Conservation (phyloP, 2,888 invertebrate species). For the Netelia inedita region DNA sequence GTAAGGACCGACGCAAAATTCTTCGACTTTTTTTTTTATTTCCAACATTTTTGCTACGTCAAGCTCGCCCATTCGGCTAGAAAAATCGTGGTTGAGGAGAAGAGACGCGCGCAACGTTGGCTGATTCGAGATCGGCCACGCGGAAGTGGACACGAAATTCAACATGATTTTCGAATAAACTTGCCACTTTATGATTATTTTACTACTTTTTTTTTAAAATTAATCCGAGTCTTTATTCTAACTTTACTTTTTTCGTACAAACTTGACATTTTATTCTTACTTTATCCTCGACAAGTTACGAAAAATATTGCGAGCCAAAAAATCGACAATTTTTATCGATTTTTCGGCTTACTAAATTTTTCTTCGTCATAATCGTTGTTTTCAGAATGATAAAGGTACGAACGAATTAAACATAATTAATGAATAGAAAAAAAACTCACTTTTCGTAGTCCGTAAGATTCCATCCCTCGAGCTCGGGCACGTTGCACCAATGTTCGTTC, state of each 20-base stretch:
- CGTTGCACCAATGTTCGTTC: conserved; percentile 82
- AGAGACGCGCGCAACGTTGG: background rate
- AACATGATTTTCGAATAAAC: background rate
- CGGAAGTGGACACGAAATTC: background rate
- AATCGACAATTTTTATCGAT: too few relatives aligned
- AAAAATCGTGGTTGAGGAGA: background rate
- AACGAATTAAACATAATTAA: background rate
- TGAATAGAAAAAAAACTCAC: conserved; percentile 74
- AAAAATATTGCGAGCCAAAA: too few relatives aligned
- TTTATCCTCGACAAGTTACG: too few relatives aligned
- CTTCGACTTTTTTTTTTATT: conserved; percentile 13
- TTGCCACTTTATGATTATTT: background rate
- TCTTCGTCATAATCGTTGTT: too few relatives aligned
- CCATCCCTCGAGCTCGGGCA: conserved; percentile 78
- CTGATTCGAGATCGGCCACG: background rate
- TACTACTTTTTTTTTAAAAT: background rate
- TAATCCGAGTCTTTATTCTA: too few relatives aligned
- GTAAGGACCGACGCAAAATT: background rate
- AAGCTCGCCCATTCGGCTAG: background rate
- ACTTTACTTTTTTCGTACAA: too few relatives aligned
- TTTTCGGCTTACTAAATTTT: too few relatives aligned
- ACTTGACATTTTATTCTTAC: too few relatives aligned
- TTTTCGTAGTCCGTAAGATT: conserved; percentile 81
- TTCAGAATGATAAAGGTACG: background rate
- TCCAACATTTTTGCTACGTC: background rate